phyloP scores from a whole-genome alignment of 30 jellyfish, hydroid and myxozoan genomes.

The Turritopsis rubra region DNA sequence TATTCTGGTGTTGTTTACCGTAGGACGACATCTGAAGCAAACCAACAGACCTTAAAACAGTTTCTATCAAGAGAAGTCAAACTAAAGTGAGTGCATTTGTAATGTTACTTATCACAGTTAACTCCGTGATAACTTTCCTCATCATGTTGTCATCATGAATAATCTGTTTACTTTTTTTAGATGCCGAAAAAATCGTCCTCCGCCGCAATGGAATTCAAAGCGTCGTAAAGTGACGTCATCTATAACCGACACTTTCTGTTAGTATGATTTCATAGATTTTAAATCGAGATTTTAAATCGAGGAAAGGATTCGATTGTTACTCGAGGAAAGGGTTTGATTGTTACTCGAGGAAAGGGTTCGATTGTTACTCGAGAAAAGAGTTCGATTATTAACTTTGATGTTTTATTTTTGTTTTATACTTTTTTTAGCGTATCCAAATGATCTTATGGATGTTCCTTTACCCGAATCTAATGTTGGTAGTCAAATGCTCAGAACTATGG shows the following conservation, averaged over 20 bases:
- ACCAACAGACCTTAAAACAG: slow-evolving; percentile 43
- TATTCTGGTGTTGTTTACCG: not conserved
- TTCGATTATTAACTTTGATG: too few relatives aligned
- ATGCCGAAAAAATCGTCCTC: slow-evolving; percentile 33
- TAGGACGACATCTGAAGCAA: slow-evolving; percentile 72
- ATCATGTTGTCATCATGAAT: not conserved
- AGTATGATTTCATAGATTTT: too few relatives aligned
- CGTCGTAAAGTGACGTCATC: slow-evolving; percentile 6
- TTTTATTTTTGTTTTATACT: not conserved
- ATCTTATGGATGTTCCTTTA: slow-evolving; percentile 51
- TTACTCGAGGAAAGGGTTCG: too few relatives aligned
- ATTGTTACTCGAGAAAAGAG: too few relatives aligned
- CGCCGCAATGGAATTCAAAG: slow-evolving; percentile 16
- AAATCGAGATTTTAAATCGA: too few relatives aligned
- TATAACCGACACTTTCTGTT: not conserved
- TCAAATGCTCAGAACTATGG: slow-evolving; percentile 93
- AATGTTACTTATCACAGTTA: not conserved
- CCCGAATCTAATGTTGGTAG: slow-evolving; percentile 88
- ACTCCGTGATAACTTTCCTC: not conserved
- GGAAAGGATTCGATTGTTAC: too few relatives aligned
- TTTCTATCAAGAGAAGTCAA: slow-evolving; percentile 62
- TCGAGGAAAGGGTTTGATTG: too few relatives aligned
- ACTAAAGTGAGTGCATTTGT: slow-evolving; percentile 40
- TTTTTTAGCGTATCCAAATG: slow-evolving; percentile 35
- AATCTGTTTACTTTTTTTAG: too few relatives aligned